Base-by-base conservation (phyloP, 2,113 vertebrate genomes). In the Archilochus colubris region DNA sequence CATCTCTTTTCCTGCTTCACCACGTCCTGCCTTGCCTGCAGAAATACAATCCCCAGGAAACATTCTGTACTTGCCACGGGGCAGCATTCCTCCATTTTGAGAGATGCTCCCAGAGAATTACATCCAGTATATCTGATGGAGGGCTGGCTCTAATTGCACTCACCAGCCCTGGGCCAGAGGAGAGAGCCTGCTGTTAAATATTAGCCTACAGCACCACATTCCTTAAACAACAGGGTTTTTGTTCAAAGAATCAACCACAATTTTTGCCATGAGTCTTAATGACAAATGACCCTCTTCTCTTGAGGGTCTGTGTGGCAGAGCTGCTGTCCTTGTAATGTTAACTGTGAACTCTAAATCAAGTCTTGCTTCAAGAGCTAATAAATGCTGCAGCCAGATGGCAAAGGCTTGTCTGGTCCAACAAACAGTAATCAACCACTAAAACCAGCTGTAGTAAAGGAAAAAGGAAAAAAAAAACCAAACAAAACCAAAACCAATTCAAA, bases 41-140 rank as follows among this genome's bases (percentile, higher is more conserved):
- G 86, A 67, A 90, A 94, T 62, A 63, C 82, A 70, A 48, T 23
- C 40, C 86, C 86, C 64, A 58, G 8, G 76, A 38, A 17, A 28
- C 31, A 20, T 14, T 40, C 36, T 9, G 70, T 43, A 13, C 76
- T 90, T n/a, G 76, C 28, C 46, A 3, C 54, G 64, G 82, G 70
- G 55, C 13, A 7, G 63, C 70, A 5, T 28, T 63, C 76, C 92
- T 95, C 90, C 88, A 95, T 94, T 85, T 93, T 79, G 55, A 77
- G 90, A 89, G 90, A 81, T 59, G 83, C 48, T 89, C 69, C 53
- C 28, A 51, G 61, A 62, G 67, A 77, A 51, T 10, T 31, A 6
- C 6, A 53, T 6, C n/a, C 57, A 19, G 13, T 4, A 1, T 28
- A 30, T 46, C 64, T 43, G 70, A 58, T 22, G 51, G 80, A 69